Percentiles rank a stretch among this genome's conserved stretches.
phyloP scores from a whole-genome alignment of 2,113 vertebrate species.

The Anguilla rostrata region DNA sequence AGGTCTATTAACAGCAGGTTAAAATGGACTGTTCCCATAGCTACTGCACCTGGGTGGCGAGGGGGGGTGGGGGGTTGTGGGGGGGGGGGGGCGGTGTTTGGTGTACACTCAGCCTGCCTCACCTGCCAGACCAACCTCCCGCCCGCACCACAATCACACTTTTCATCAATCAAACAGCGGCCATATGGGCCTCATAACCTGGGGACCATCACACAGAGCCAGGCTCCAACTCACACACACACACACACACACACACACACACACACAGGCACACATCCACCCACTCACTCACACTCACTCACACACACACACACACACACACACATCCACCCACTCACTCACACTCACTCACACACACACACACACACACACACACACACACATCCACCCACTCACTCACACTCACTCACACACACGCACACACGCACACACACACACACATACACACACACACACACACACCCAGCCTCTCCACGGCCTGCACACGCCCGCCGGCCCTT shows the following conservation, averaged over 20 bases:
- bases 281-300: too few species aligned
- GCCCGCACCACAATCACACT: background rate
- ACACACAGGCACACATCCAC: background rate
- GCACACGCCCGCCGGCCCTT: too few species aligned
- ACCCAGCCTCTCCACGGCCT: background rate
- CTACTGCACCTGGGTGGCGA: conserved; percentile 6
- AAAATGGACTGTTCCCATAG: background rate
- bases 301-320: background rate
- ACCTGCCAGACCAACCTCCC: background rate
- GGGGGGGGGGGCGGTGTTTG: background rate
- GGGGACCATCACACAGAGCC: background rate
- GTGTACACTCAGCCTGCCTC: background rate
- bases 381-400: too few species aligned
- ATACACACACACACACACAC: conserved; percentile 21
- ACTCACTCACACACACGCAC: too few species aligned
- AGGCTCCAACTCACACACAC: background rate
- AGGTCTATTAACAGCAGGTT: background rate
- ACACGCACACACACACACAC: conserved; percentile 28
- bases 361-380: too few species aligned
- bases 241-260: background rate
- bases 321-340: background rate
- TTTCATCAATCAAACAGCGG: background rate
- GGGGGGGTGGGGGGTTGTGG: background rate
- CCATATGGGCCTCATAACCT: background rate
- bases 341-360: too few species aligned